Conservation (phyloP, 2,888 invertebrate species). For the Oligia fasciuncula region DNA sequence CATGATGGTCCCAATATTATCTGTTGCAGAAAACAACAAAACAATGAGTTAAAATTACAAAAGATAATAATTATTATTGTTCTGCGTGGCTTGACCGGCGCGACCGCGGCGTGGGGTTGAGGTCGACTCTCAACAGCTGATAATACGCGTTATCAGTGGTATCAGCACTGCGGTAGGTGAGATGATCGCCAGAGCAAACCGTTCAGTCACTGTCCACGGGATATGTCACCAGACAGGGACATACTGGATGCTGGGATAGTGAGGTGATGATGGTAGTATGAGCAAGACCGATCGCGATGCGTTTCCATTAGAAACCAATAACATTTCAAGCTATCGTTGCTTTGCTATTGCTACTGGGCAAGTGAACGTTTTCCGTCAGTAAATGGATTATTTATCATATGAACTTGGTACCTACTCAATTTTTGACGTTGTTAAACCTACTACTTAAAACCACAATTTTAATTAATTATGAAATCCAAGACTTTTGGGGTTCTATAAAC, state of each 20-base stretch:
- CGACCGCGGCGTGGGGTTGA: slow-evolving; percentile 8
- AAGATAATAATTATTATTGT: slow-evolving; percentile 8
- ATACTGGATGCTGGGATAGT: background rate
- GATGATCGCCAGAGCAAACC: slow-evolving; percentile 13
- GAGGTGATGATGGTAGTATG: background rate
- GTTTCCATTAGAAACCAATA: background rate
- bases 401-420: background rate
- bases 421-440: background rate
- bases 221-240: background rate
- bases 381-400: background rate
- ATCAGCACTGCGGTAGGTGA: slow-evolving; percentile 35
- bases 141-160: slow-evolving; percentile 11
- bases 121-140: slow-evolving; percentile 17
- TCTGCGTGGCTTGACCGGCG: background rate
- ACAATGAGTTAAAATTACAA: background rate
- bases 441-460: no score
- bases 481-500: background rate
- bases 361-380: background rate
- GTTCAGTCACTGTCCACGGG: background rate
- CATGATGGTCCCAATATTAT: background rate
- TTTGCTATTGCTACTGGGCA: background rate
- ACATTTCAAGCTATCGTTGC: background rate
- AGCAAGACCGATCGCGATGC: background rate
- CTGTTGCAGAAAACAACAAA: background rate
- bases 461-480: no score